Conservation (phyloP, 2,888 invertebrate species). For the Trichopoda pennipes region DNA sequence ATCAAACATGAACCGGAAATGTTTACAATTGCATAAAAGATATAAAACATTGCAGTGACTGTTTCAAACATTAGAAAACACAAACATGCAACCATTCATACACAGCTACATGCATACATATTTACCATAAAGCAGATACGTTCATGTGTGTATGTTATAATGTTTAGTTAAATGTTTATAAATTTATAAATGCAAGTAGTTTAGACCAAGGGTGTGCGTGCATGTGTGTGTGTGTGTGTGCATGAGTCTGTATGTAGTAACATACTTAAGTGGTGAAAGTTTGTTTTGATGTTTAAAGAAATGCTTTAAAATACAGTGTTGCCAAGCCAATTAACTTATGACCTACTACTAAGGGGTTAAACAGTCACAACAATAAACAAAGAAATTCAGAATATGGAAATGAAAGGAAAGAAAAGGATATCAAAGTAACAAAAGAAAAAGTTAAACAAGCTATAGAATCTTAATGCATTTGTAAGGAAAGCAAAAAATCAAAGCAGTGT, state of each 20-base stretch:
- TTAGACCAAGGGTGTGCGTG: not conserved
- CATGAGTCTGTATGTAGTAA: not conserved
- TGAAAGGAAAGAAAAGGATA: constrained; percentile 2
- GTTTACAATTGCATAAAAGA: constrained; percentile 67
- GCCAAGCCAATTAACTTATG: constrained; percentile 67
- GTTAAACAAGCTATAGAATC: constrained; percentile 40
- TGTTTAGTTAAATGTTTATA: constrained; percentile 4
- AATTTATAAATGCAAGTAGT: not conserved
- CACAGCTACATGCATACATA: constrained; percentile 7
- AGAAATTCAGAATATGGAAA: constrained; percentile 29
- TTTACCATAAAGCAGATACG: not conserved
- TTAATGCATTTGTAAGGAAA: constrained; percentile 44
- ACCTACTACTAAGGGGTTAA: constrained; percentile 54
- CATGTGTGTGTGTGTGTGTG: not conserved
- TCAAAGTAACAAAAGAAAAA: no score
- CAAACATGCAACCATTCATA: constrained; percentile 14
- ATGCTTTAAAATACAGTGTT: constrained; percentile 58
- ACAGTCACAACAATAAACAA: constrained; percentile 18
- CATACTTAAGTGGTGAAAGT: constrained; percentile 33
- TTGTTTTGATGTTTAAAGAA: constrained; percentile 22
- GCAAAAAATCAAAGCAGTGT: constrained; percentile 38
- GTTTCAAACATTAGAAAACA: constrained; percentile 35
- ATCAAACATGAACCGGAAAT: constrained; percentile 66
- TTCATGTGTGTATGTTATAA: no score
- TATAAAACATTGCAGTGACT: constrained; percentile 67